Base-by-base conservation (phyloP, 2,888 invertebrate genomes). In the Dryobotodes eremita region DNA sequence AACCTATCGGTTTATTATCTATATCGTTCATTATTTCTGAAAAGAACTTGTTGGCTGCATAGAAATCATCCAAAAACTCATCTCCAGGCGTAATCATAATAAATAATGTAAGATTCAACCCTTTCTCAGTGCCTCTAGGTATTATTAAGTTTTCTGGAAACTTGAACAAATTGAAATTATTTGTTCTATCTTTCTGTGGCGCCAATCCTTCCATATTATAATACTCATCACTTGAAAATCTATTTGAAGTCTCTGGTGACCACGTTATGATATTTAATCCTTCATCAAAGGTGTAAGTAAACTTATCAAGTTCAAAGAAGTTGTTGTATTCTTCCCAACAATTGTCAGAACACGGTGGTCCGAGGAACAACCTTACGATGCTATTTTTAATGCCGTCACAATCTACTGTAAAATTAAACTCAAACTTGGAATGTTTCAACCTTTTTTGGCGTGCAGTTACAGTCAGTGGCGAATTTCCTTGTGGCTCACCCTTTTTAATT, bases 81-180 rank as follows among this genome's bases (percentile, higher is more conserved):
- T 93, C 90, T 23, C 88, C 82, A 15, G 93, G 91, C 3, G 94
- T 94, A 53, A 96, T 89, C 82, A 96, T 95, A 48, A 95, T 75
- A 86, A 96, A 96, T n/a, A 96, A 84, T 31, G 96, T 95, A 6
- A 96, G 79, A 82, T 95, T 94, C 2, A 96, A 87, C 2, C 96
- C 96, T 48, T 92, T 84, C 77, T 93, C 91, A 36, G 90, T 88
- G 5, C 96, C 96, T 89, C 90, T 94, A 6, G 97, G 97, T 77
- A 97, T 91, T 11, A 95, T 80, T 75, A 97, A 89, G 79, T 92
- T 95, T 82, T 93, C 92, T 17, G 97, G 97, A 83, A 96, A 96
- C 87, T 94, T 95, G 68, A 92, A 96, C 68, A 95, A 89, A 79
- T 93, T 93, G 79, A 91, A 95, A 69, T 89, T 90, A 79, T 92